Evolutionary conservation across 2,888 invertebrate species (phyloP).

Genomic region (Leptura quadrifasciata): DNA sequence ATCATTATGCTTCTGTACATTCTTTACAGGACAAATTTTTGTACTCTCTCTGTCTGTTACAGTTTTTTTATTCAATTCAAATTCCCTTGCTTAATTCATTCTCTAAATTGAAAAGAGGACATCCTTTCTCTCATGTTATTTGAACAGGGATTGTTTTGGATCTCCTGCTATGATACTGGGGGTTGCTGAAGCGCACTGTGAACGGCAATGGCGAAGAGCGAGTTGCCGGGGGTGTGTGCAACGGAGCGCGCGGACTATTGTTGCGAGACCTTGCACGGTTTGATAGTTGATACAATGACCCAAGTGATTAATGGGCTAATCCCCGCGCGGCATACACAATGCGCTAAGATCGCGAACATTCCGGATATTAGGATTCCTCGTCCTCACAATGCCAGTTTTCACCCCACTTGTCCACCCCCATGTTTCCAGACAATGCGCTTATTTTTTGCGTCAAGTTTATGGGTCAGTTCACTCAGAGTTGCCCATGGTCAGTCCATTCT

Average conservation of each 20-base stretch:
- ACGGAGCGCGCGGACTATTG: conserved; percentile 71
- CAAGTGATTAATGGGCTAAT: conserved; percentile 75
- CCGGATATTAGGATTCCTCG: conserved; percentile 75
- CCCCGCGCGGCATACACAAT: conserved; percentile 75
- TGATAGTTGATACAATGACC: conserved; percentile 76
- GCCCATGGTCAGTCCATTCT: conserved; percentile 30
- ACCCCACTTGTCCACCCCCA: conserved; percentile 47
- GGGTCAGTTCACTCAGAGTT: conserved; percentile 31
- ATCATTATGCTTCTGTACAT: neutral
- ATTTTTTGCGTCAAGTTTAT: conserved; percentile 37
- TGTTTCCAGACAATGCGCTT: conserved; percentile 47
- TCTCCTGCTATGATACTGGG: conserved; percentile 43
- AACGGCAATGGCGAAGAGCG: conserved; percentile 50
- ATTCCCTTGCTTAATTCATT: conserved; percentile 28
- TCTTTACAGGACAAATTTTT: neutral
- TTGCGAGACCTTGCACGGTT: conserved; percentile 74
- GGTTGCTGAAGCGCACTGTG: conserved; percentile 47
- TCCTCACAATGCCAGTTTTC: conserved; percentile 58
- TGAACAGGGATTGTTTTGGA: conserved; percentile 55
- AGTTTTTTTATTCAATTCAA: neutral
- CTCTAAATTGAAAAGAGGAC: conserved; percentile 36
- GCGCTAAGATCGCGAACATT: conserved; percentile 73
- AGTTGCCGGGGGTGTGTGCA: conserved; percentile 67
- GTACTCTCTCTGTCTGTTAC: neutral
- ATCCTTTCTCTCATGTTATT: conserved; percentile 48